These are phyloP conservation scores for Poeciliopsis paucimaculata DNA, from an alignment of 2,797 vertebrate genomes.

Conservation along the genomic window DNA sequence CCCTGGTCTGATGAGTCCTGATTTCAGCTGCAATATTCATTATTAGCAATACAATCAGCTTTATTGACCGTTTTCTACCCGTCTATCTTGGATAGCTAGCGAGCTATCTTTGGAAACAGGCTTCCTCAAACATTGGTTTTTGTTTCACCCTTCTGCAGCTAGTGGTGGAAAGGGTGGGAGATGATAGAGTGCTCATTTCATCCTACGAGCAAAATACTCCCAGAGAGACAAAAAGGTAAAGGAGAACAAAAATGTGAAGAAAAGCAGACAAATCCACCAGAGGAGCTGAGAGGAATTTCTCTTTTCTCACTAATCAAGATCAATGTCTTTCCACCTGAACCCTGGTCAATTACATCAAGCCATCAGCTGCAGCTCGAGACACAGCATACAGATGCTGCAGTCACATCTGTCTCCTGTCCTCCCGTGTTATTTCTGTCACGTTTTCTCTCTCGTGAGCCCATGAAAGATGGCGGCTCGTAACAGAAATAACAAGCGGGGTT, in stretches of 20 bases:
- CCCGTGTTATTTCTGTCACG: slow-evolving; percentile 9
- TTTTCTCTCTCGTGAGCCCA: neutral
- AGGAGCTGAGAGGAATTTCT: slow-evolving; percentile 6
- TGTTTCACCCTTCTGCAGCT: slow-evolving; percentile 41
- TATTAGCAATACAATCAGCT: neutral
- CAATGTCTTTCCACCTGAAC: slow-evolving; percentile 34
- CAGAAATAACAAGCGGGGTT: neutral
- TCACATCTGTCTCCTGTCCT: slow-evolving; percentile 4
- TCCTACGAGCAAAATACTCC: neutral
- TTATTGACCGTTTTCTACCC: neutral
- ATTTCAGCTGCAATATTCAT: neutral
- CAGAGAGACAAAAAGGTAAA: neutral
- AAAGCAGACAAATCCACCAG: neutral
- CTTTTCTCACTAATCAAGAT: slow-evolving; percentile 44
- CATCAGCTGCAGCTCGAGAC: slow-evolving; percentile 14
- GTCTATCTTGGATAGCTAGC: neutral
- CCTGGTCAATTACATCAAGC: slow-evolving; percentile 28
- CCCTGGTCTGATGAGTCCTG: neutral
- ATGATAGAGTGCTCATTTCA: slow-evolving; percentile 16
- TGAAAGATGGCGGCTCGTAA: slow-evolving; percentile 9
- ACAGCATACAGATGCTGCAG: slow-evolving; percentile 24
- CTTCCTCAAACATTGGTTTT: neutral
- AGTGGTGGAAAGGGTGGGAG: slow-evolving; percentile 20
- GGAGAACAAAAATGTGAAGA: neutral
- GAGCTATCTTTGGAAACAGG: neutral